Evolutionary conservation across 2,888 invertebrate species (phyloP).

Genomic region (Oxycera nigricornis): DNA sequence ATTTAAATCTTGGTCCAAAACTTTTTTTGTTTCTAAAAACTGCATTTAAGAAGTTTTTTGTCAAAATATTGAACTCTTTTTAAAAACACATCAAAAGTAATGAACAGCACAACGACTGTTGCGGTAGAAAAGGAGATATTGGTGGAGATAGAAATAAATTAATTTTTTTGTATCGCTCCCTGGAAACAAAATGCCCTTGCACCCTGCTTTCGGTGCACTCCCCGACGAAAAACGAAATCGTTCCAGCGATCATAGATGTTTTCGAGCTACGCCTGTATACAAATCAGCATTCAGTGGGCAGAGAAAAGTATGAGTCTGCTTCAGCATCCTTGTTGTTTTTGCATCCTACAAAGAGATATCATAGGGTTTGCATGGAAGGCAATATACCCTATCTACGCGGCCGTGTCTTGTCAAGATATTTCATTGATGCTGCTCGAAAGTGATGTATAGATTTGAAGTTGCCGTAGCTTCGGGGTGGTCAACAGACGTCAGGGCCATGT

Average conservation of each 20-base stretch:
- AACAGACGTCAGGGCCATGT: neutral
- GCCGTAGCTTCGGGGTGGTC: constrained; percentile 20
- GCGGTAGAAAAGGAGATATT: neutral
- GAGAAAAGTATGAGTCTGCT: neutral
- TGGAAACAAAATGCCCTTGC: neutral
- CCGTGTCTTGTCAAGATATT: constrained; percentile 11
- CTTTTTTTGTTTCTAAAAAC: too few species aligned
- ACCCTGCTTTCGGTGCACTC: neutral
- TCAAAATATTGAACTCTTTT: too few species aligned
- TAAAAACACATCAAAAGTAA: too few species aligned
- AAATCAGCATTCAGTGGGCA: neutral
- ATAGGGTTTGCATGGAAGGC: neutral
- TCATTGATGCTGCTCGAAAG: constrained; percentile 22
- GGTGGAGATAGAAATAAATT: too few species aligned
- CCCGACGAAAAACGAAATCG: neutral
- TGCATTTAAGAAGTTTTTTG: too few species aligned
- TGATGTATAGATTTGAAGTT: constrained; percentile 31
- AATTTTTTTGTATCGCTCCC: neutral
- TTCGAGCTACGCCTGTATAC: neutral
- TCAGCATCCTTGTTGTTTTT: neutral
- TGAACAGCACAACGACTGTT: too few species aligned
- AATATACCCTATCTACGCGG: neutral
- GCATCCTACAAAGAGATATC: neutral
- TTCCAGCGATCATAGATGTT: constrained; percentile 3
- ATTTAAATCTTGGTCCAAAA: too few species aligned